These are phyloP conservation scores for Xestia rhomboidea DNA, from an alignment of 2,888 invertebrate species.

Conservation along the genomic window DNA sequence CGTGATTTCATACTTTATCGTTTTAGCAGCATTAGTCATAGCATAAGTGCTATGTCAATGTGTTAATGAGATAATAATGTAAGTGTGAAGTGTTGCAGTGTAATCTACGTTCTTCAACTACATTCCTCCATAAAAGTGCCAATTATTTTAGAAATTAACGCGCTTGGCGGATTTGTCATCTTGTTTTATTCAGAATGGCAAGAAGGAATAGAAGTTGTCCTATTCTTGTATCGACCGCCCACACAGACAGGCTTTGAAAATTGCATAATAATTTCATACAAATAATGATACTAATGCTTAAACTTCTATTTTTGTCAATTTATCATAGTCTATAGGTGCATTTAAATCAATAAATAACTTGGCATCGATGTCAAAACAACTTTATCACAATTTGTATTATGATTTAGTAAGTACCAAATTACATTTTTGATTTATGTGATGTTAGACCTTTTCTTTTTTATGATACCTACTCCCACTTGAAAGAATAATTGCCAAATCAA, in stretches of 20 bases:
- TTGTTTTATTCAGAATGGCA: conserved; percentile 3
- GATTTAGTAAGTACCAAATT: conserved; percentile 5
- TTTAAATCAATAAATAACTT: conserved; percentile 14
- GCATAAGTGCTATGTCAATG: conserved; percentile 19
- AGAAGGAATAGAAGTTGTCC: background rate
- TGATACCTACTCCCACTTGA: background rate
- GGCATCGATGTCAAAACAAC: conserved; percentile 9
- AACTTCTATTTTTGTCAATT: conserved; percentile 7
- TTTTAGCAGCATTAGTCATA: conserved; percentile 45
- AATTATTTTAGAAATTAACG: conserved; percentile 17
- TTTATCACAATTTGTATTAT: conserved; percentile 6
- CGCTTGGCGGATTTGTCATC: background rate
- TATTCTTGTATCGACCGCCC: background rate
- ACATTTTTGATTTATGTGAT: conserved; percentile 1
- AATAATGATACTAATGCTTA: background rate
- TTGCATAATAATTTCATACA: background rate
- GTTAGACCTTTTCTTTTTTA: background rate
- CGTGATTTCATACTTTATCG: conserved; percentile 41
- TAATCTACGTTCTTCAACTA: conserved; percentile 24
- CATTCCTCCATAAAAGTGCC: conserved; percentile 6
- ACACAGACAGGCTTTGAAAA: background rate
- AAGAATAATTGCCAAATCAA: conserved; percentile 3
- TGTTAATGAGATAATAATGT: conserved; percentile 46
- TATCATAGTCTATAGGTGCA: background rate
- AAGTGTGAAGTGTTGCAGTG: conserved; percentile 23